Percentiles rank a stretch among this genome's conserved stretches.
Evolutionary conservation across 2,113 vertebrate species (phyloP).

Genomic region (Microcebus ravelobensis): DNA sequence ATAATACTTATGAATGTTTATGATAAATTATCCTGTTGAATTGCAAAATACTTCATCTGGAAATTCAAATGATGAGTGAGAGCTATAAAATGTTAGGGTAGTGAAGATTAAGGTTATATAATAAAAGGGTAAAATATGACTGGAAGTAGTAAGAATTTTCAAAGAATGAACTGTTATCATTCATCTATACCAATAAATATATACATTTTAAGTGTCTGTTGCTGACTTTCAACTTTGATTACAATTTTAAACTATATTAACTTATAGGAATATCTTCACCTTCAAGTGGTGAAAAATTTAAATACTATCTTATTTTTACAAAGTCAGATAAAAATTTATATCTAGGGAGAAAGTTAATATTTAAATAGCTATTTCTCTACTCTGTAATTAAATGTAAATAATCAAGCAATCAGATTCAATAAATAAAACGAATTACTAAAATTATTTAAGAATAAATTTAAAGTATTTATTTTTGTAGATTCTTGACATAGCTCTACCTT

Average conservation of each 20-base stretch:
- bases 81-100: background rate
- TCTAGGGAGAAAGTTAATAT: background rate
- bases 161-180: background rate
- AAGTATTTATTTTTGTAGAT: constrained; percentile 32
- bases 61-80: background rate
- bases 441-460: constrained; percentile 1
- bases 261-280: background rate
- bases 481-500: background rate
- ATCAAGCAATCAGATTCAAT: background rate
- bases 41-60: background rate
- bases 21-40: background rate
- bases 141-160: background rate
- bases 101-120: background rate
- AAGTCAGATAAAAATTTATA: background rate
- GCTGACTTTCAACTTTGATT: constrained; percentile 5
- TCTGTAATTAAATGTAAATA: background rate
- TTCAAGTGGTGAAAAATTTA: constrained; percentile 1
- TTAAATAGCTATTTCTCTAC: background rate
- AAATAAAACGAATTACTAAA: background rate
- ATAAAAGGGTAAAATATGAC: background rate
- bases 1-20: background rate
- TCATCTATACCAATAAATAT: background rate
- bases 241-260: background rate
- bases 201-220: background rate
- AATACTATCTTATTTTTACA: constrained; percentile 3